These are phyloP conservation scores for Coptodon bakossiorum DNA, from an alignment of 2,113 vertebrate genomes.

Conservation along the genomic window DNA sequence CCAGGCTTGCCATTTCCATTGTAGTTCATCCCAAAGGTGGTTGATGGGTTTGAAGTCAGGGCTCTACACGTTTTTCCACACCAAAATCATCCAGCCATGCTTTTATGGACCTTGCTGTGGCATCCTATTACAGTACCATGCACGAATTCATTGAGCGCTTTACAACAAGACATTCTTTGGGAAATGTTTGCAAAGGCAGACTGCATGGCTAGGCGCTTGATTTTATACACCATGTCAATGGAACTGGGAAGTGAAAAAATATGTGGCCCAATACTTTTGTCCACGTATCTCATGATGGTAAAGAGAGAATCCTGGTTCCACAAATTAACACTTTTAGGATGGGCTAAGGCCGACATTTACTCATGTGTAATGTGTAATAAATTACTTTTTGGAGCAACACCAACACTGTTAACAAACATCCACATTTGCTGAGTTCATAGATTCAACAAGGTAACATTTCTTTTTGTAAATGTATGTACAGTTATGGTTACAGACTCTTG, in stretches of 20 bases:
- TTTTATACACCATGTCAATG: background rate
- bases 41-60: background rate
- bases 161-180: background rate
- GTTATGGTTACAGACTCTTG: background rate
- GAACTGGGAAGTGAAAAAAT: background rate
- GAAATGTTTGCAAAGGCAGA: background rate
- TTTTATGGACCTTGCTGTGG: background rate
- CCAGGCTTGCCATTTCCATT: background rate
- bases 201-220: fast-evolving
- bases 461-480: background rate
- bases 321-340: background rate
- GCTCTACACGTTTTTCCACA: background rate
- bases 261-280: background rate
- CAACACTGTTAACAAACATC: background rate
- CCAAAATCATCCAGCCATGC: background rate
- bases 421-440: background rate
- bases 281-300: background rate
- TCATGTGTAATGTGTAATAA: background rate
- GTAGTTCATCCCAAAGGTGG: background rate
- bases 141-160: background rate
- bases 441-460: background rate
- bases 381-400: background rate
- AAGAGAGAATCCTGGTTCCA: background rate
- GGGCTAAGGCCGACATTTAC: background rate
- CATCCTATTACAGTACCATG: background rate